Conservation (phyloP, 2,888 invertebrate species). For the Macrophya alboannulata region DNA sequence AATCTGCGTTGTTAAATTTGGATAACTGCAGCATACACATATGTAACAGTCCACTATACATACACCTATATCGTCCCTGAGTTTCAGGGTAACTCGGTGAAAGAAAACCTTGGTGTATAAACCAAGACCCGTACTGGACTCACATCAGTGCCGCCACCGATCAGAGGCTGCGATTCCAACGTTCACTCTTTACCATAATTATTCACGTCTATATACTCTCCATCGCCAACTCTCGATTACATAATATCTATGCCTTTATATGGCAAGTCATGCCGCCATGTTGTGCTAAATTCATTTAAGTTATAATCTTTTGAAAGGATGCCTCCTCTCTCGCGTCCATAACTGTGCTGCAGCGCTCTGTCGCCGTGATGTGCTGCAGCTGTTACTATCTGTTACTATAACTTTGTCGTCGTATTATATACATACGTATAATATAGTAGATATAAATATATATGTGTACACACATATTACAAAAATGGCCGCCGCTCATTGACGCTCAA, state of each 20-base stretch:
- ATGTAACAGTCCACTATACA: not conserved
- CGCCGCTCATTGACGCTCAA: slow-evolving; percentile 34
- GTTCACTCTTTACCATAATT: slow-evolving; percentile 52
- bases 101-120: slow-evolving; percentile 41
- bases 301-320: slow-evolving; percentile 46
- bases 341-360: not conserved
- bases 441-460: too few relatives aligned
- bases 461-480: slow-evolving; percentile 28
- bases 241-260: slow-evolving; percentile 45
- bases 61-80: slow-evolving; percentile 18
- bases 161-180: slow-evolving; percentile 3
- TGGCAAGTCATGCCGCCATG: slow-evolving; percentile 15
- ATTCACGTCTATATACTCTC: slow-evolving; percentile 32
- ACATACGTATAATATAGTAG: not conserved
- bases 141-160: not conserved
- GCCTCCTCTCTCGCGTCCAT: not conserved
- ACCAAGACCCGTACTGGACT: not conserved
- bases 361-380: not conserved
- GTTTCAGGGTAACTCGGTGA: slow-evolving; percentile 50
- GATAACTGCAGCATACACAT: not conserved
- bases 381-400: not conserved
- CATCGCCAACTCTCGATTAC: slow-evolving; percentile 38
- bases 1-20: slow-evolving; percentile 5
- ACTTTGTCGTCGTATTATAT: not conserved
- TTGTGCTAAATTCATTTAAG: slow-evolving; percentile 50